A percentile compares a stretch with the other conserved stretches of the same genome.
Conservation (phyloP, 2,888 invertebrate genomes). For the Uloborus plumipes region DNA sequence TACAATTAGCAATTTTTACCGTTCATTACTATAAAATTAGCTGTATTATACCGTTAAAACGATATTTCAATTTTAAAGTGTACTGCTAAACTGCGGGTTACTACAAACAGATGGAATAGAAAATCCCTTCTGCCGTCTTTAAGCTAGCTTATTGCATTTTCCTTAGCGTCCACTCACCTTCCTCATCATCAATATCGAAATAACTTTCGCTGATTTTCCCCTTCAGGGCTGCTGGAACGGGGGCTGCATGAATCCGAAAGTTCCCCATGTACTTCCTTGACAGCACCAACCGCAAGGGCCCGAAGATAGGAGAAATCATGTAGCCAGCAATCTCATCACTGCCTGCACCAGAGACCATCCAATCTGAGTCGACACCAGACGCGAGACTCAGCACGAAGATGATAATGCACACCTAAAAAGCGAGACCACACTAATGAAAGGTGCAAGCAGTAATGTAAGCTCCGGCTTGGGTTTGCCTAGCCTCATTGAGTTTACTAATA, state of each 20-base stretch:
- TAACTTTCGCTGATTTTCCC: slow-evolving; percentile 25
- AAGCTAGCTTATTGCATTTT: no score
- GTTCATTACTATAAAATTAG: no score
- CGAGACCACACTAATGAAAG: no score
- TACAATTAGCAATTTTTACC: no score
- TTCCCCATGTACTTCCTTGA: slow-evolving; percentile 13
- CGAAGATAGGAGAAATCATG: slow-evolving; percentile 34
- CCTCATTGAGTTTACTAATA: no score
- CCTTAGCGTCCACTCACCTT: slow-evolving; percentile 1
- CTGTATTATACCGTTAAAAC: no score
- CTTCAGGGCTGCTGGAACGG: background rate
- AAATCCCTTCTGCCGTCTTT: no score
- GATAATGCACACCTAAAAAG: slow-evolving; percentile 26
- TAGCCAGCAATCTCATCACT: slow-evolving; percentile 36
- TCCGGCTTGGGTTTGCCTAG: no score
- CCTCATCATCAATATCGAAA: slow-evolving; percentile 45
- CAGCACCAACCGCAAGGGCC: slow-evolving; percentile 28
- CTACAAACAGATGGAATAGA: no score
- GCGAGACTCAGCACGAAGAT: background rate
- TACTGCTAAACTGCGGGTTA: no score
- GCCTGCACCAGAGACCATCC: slow-evolving; percentile 10
- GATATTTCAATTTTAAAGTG: no score
- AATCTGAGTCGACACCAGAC: background rate
- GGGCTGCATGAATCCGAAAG: background rate
- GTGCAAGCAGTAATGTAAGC: no score